Conservation (phyloP, 2,113 vertebrate species). For the Pandion haliaetus region DNA sequence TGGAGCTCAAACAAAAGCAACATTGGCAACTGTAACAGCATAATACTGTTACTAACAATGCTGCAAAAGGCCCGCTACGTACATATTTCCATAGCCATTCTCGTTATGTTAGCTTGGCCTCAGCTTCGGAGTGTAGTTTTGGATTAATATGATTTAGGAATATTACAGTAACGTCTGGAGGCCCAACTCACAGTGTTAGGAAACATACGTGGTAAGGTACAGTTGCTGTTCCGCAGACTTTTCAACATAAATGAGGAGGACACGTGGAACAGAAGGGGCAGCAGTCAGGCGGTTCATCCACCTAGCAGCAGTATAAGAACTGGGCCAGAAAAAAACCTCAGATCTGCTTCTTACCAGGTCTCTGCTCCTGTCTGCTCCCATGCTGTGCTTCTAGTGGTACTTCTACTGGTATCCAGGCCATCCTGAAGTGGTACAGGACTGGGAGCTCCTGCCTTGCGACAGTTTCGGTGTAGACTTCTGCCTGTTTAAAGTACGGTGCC, state of each 20-base stretch:
- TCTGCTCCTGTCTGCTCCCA: neutral
- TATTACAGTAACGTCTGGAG: neutral
- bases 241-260: neutral
- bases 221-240: neutral
- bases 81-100: neutral
- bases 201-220: neutral
- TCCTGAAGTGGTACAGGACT: no score
- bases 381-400: neutral
- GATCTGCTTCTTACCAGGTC: fast-evolving
- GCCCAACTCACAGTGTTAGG: neutral
- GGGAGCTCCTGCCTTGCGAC: neutral
- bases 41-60: neutral
- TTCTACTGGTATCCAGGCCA: neutral
- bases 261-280: neutral
- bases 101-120: neutral
- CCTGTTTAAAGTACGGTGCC: neutral
- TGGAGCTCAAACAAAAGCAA: neutral
- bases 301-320: neutral
- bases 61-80: neutral
- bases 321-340: neutral
- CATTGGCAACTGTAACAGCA: neutral
- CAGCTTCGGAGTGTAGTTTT: neutral
- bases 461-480: neutral
- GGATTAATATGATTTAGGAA: neutral
- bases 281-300: neutral